These are phyloP conservation scores for Calliopum simillimum DNA, from an alignment of 2,888 invertebrate genomes.

Conservation along the genomic window DNA sequence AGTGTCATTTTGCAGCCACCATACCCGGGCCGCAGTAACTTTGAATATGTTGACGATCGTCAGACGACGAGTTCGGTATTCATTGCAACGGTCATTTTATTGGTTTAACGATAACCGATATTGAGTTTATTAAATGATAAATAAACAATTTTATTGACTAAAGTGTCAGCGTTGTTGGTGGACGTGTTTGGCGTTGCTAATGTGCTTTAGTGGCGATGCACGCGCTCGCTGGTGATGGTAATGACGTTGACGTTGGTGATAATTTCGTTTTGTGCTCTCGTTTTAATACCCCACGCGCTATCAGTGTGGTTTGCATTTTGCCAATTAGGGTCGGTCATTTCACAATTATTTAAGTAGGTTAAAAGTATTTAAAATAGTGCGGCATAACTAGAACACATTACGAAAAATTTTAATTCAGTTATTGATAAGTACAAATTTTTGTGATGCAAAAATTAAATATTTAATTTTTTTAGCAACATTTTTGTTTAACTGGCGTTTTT, in stretches of 20 bases:
- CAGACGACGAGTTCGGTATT: background rate
- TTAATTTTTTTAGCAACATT: too few species aligned
- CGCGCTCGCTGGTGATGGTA: background rate
- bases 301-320: conserved; percentile 1
- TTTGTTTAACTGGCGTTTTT: too few species aligned
- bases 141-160: conserved; percentile 19
- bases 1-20: background rate
- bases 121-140: conserved; percentile 21
- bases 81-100: too few species aligned
- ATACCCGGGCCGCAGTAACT: background rate
- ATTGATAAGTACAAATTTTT: too few species aligned
- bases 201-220: background rate
- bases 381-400: too few species aligned
- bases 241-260: too few species aligned
- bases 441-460: too few species aligned
- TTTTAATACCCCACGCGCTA: too few species aligned
- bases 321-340: background rate
- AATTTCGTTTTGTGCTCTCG: too few species aligned
- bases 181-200: background rate
- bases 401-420: too few species aligned
- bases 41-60: background rate
- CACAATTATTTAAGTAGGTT: too few species aligned
- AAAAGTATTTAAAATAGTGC: too few species aligned
- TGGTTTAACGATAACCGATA: background rate
- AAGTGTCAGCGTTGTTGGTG: background rate